Percentiles rank a stretch among this genome's conserved stretches.
Evolutionary conservation across 1,140 invertebrate species (phyloP).

Genomic region (Drosophila busckii): DNA sequence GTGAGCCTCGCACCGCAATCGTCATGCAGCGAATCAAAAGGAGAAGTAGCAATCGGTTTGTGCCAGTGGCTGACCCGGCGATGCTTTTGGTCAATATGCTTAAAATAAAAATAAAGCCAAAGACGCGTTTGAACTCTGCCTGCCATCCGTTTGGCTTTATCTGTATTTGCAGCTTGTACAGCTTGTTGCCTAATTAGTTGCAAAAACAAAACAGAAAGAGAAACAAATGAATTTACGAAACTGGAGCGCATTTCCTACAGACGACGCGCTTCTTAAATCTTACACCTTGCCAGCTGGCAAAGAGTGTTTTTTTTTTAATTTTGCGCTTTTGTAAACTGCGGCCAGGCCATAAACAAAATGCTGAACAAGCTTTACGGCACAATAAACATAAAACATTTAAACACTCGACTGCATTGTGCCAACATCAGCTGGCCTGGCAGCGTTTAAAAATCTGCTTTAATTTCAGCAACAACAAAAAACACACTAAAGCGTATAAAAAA

Average conservation of each 20-base stretch:
- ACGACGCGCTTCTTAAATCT: slow-evolving; percentile 30
- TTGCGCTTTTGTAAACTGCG: slow-evolving; percentile 22
- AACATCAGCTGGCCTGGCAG: slow-evolving; percentile 6
- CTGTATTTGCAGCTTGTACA: slow-evolving; percentile 16
- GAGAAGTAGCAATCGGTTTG: slow-evolving; percentile 1
- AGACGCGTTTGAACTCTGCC: slow-evolving; percentile 58
- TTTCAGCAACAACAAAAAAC: slow-evolving; percentile 21
- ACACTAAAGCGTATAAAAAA: slow-evolving; percentile 8
- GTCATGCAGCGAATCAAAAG: slow-evolving; percentile 31
- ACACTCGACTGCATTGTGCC: slow-evolving; percentile 57
- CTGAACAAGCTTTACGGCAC: slow-evolving; percentile 44
- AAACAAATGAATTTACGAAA: too few species aligned
- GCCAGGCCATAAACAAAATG: slow-evolving; percentile 37
- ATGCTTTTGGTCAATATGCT: slow-evolving; percentile 70
- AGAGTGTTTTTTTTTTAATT: slow-evolving; percentile 2
- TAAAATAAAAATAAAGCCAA: slow-evolving; percentile 59
- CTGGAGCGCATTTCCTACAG: slow-evolving; percentile 9
- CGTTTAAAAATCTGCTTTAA: slow-evolving; percentile 45
- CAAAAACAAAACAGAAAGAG: slow-evolving; percentile 52
- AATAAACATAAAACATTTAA: slow-evolving; percentile 44
- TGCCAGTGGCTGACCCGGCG: slow-evolving; percentile 49
- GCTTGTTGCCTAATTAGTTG: slow-evolving; percentile 74
- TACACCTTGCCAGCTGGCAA: slow-evolving; percentile 20
- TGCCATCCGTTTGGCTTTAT: slow-evolving; percentile 32
- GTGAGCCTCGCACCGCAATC: slow-evolving; percentile 63